Conservation (phyloP, 2,888 invertebrate species). For the Stenotaenia linearis region DNA sequence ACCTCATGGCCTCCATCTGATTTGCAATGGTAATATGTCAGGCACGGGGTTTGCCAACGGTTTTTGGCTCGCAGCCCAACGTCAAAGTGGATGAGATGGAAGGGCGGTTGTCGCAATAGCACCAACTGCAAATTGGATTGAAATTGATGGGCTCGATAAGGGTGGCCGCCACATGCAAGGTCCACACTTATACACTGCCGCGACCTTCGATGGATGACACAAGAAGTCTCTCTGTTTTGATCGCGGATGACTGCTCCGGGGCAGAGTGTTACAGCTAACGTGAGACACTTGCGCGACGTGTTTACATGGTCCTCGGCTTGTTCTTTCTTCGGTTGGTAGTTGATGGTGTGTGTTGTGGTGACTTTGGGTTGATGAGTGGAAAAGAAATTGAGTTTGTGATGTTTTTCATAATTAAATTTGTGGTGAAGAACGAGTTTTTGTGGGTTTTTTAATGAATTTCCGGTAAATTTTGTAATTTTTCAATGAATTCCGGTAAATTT, state of each 20-base stretch:
- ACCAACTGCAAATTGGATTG: constrained; percentile 19
- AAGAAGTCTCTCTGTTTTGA: constrained; percentile 19
- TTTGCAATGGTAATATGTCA: constrained; percentile 19
- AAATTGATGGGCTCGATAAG: constrained; percentile 19
- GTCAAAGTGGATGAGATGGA: constrained; percentile 19
- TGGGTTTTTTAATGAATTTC: too few species aligned
- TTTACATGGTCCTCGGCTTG: neutral
- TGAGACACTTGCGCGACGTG: neutral
- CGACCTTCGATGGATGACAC: constrained; percentile 7
- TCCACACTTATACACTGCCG: neutral
- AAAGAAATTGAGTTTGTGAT: too few species aligned
- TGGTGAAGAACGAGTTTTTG: too few species aligned
- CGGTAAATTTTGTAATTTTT: too few species aligned
- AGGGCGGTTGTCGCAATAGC: constrained; percentile 13
- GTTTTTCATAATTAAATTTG: too few species aligned
- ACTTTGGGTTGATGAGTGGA: too few species aligned
- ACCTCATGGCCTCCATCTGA: constrained; percentile 10
- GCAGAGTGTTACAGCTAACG: neutral
- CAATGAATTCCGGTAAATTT: too few species aligned
- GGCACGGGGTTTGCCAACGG: constrained; percentile 15
- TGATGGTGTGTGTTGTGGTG: neutral
- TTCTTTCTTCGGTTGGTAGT: neutral
- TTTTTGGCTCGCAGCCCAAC: constrained; percentile 15
- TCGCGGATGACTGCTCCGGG: neutral
- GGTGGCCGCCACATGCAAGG: neutral